Conservation (phyloP, 2,113 vertebrate species). For the Pavo muticus region DNA sequence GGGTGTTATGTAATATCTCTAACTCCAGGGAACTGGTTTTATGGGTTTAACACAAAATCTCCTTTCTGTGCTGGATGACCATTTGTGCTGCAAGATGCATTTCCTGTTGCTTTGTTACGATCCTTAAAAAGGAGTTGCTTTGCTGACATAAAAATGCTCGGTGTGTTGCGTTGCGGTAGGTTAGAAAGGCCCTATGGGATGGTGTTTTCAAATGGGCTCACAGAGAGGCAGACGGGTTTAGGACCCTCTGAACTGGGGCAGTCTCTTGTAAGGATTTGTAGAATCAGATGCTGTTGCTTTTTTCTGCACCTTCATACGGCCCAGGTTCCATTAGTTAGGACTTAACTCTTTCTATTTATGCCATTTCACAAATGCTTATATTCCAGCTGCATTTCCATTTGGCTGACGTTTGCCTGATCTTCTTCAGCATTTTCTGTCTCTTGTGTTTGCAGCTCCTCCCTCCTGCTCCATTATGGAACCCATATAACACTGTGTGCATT, state of each 20-base stretch:
- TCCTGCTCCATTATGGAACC: constrained; percentile 15
- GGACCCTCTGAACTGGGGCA: background rate
- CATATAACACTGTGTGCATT: background rate
- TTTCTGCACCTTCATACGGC: background rate
- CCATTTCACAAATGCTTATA: constrained; percentile 4
- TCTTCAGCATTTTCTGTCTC: background rate
- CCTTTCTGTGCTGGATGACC: constrained; percentile 25
- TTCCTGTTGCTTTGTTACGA: constrained; percentile 34
- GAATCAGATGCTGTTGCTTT: background rate
- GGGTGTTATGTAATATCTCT: constrained; percentile 68
- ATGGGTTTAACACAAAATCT: constrained; percentile 40
- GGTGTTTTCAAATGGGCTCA: background rate
- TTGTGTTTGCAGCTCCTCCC: accelerated
- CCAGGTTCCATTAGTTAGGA: background rate
- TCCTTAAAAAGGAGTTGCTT: background rate
- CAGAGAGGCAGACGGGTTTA: background rate
- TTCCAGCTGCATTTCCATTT: constrained; percentile 17
- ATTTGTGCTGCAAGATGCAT: constrained; percentile 13
- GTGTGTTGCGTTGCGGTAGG: background rate
- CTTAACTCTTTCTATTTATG: background rate
- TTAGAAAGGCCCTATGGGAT: background rate
- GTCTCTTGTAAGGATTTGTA: background rate
- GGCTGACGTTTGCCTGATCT: background rate
- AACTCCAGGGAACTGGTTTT: constrained; percentile 62
- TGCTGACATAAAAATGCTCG: background rate